phyloP scores from a whole-genome alignment of 2,797 vertebrate species.

The Halcyon smyrnensis region DNA sequence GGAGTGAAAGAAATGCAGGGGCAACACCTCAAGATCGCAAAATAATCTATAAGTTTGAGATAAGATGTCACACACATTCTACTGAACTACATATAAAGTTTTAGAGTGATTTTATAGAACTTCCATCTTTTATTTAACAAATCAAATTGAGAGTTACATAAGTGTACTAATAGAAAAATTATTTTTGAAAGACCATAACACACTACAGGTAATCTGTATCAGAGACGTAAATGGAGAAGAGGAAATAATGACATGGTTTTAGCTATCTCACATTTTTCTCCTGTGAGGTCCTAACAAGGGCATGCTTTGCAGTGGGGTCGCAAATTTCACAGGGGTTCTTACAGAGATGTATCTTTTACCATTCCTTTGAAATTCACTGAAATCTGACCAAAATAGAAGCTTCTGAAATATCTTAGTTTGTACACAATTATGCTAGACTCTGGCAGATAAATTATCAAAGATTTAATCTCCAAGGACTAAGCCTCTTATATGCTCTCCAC shows the following conservation, averaged over 20 bases:
- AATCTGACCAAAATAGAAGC: not conserved
- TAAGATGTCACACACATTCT: not conserved
- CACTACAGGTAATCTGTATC: not conserved
- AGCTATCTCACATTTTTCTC: not conserved
- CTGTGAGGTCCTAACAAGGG: not conserved
- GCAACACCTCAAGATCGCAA: not conserved
- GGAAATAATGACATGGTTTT: not conserved
- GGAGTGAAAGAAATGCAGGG: not conserved
- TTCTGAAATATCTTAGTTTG: not conserved
- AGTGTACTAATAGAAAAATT: not conserved
- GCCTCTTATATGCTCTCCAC: not conserved
- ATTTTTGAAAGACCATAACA: not conserved
- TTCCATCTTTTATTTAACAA: not conserved
- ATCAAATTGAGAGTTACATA: not conserved
- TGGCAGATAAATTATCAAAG: not conserved
- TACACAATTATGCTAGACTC: not conserved
- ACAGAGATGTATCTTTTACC: not conserved
- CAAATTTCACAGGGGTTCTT: not conserved
- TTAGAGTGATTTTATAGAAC: not conserved
- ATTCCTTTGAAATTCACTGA: not conserved
- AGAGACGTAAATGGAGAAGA: not conserved
- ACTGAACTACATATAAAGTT: not conserved
- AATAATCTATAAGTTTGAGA: not conserved
- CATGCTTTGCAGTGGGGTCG: not conserved
- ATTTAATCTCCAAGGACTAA: not conserved